Evolutionary conservation across 2,113 vertebrate genomes (phyloP), one percentile per base, ranked within the genome.

Genomic region (Amazona vittata): DNA sequence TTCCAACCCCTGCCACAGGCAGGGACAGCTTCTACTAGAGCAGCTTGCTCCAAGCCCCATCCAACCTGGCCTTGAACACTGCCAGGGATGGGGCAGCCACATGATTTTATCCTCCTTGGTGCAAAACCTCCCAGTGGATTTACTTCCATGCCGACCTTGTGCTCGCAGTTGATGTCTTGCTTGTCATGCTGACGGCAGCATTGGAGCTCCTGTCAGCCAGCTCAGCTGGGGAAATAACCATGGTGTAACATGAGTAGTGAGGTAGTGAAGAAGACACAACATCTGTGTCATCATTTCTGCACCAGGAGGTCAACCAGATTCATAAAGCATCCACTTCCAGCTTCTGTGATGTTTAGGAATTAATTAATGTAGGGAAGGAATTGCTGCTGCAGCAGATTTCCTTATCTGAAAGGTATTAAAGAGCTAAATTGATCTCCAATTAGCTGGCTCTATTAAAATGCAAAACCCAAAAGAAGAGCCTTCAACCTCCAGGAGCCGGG

Each of bases 251-350:
- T 97, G 94, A 97, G 89, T 97, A 96, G 97, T 91, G 96, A 97
- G 93, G 39, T 60, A 89, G 70, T 80, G 86, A 96, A 93, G 89
- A 53, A 86, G 94, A 63, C 76, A 31, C 93, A 95, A 82, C 94
- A 91, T 97, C 97, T 97, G 94, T 97, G 95, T 97, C 97, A 96
- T 98, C 97, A 71, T 97, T 98, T 97, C 95, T 97, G 93, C 88
- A 96, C 96, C 83, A 80, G 94, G 98, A 98, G 97, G 98, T 98
- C 98, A 98, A 93, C 93, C 28, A 94, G 96, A 94, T 97, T 92
- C 96, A 88, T 97, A 97, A 97, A 97, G 87, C 55, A 47, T 62
- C 93, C 91, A 41, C 93, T 96, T 96, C 93, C 81, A 96, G 97
- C 93, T 78, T 73, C 24, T 92, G 88, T 95, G 98, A 95, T 96